Percentiles rank a stretch among this genome's conserved stretches.
Evolutionary conservation across 2,888 invertebrate genomes (phyloP).

Genomic region (Apodemia hepburni): DNA sequence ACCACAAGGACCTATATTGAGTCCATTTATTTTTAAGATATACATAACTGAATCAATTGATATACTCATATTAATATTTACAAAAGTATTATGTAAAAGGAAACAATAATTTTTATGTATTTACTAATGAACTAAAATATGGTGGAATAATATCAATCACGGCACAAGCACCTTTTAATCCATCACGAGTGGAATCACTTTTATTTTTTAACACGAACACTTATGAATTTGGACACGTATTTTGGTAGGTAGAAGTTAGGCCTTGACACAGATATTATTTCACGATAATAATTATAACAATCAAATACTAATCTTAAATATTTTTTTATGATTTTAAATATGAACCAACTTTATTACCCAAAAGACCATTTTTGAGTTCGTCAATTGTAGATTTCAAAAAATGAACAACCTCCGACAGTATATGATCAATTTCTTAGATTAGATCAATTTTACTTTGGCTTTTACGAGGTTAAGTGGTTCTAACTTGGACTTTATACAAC

Average conservation of each 20-base stretch:
- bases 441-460: not conserved
- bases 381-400: not conserved
- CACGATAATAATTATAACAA: not conserved
- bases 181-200: not conserved
- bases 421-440: not conserved
- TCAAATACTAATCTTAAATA: not conserved
- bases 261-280: not conserved
- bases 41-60: not conserved
- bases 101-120: not conserved
- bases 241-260: not conserved
- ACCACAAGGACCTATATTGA: not conserved
- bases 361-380: not conserved
- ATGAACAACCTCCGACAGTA: not conserved
- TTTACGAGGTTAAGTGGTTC: no score
- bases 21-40: slow-evolving; percentile 7
- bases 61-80: not conserved
- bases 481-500: not conserved
- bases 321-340: not conserved
- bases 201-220: slow-evolving; percentile 7
- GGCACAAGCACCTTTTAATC: slow-evolving; percentile 1
- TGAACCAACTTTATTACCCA: not conserved
- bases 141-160: not conserved
- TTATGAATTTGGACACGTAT: not conserved
- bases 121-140: not conserved
- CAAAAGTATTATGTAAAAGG: not conserved